Percentiles rank a stretch among this genome's conserved stretches.
Evolutionary conservation across 2,888 invertebrate genomes (phyloP).

Genomic region (Salticus scenicus): DNA sequence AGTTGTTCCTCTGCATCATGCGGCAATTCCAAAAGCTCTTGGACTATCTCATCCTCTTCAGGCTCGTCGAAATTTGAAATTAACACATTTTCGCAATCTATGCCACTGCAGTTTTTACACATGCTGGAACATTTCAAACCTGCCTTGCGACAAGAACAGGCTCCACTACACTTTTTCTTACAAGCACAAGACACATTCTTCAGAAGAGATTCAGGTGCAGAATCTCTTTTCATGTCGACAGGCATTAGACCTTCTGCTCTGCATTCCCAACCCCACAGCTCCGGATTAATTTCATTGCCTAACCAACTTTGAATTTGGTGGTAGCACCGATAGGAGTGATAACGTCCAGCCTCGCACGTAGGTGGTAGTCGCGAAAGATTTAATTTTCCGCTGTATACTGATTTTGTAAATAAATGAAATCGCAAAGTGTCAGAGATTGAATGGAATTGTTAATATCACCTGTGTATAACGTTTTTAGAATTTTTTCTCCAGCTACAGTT

Average conservation of each 20-base stretch:
- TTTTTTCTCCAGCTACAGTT: no score
- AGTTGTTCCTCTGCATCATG: no score
- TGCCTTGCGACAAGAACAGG: conserved; percentile 13
- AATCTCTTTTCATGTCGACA: conserved; percentile 17
- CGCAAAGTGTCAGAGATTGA: no score
- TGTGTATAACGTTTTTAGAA: no score
- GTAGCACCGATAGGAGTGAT: not conserved
- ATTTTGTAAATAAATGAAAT: no score
- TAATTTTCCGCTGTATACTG: no score
- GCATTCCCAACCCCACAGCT: conserved; percentile 7
- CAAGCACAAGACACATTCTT: conserved; percentile 4
- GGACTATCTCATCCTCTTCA: no score
- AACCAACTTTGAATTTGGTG: conserved; percentile 10
- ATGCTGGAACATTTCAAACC: conserved; percentile 25
- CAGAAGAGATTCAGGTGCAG: not conserved
- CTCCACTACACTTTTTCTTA: not conserved
- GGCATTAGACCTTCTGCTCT: conserved; percentile 5
- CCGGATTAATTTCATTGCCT: not conserved
- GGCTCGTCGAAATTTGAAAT: no score
- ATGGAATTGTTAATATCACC: no score
- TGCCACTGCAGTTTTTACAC: conserved; percentile 21
- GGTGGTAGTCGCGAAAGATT: no score
- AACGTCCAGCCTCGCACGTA: not conserved
- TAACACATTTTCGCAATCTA: no score
- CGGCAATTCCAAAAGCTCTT: no score